Evolutionary conservation across 2,113 vertebrate species (phyloP), one percentile per base, ranked within the genome.

Genomic region (Rhinogobius similis): DNA sequence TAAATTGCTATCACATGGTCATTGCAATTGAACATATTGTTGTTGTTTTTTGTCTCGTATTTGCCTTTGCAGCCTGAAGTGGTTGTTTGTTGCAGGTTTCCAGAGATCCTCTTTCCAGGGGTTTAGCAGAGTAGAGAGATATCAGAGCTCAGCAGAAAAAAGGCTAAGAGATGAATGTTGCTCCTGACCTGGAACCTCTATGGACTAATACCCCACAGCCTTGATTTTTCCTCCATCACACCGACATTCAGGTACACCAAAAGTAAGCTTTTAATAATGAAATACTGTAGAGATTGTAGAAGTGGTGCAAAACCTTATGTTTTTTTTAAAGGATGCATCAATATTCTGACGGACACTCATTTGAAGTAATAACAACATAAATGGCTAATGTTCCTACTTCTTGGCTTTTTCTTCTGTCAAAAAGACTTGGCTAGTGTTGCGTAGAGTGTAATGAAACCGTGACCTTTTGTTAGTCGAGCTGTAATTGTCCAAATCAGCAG

Each of bases 111-210:
- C 5, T 70, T 79, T 67, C 69, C 62, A 52, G 24, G 29, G 38
- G 27, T 61, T 16, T 21, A 72, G 65, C 62, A 26, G 41, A 24
- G 20, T n/a, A n/a, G 10, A 55, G 20, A 68, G 69, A 79, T 79
- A 71, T 68, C 55, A n/a, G 29, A 20, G 65, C 73, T 86, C 84
- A 83, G 84, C 84, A 86, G 68, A 81, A 86, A 86, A 86, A 79
- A 4, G 62, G 78, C 78, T 84, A 81, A 84, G 78, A 44, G 79
- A 64, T 82, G 76, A 75, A 73, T 66, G 79, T 68, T 77, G 73
- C 68, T 50, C 75, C 21, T 83, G 82, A 79, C 84, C 76, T 66
- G 68, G 32, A 41, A 71, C 72, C 68, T 83, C 78, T 23, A 46
- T 43, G 71, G 84, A 75, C 66, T 75, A 79, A 79, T 66, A 69